Evolutionary conservation across 2,888 invertebrate genomes (phyloP).

Genomic region (Cantharis rufa): DNA sequence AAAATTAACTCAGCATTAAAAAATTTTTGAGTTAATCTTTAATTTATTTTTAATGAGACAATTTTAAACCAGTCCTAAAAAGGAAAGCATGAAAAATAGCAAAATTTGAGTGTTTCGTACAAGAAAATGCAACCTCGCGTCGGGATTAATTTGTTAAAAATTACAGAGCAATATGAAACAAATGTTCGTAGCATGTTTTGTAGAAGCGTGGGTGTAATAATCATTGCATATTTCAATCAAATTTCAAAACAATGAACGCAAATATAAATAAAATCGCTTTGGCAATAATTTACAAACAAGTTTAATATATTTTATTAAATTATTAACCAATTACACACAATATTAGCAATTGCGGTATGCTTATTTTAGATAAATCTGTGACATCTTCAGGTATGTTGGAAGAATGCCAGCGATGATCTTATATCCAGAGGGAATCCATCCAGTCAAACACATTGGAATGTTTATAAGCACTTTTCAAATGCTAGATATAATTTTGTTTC

Average conservation of each 20-base stretch:
- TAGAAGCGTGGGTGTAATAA: neutral
- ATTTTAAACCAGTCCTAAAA: neutral
- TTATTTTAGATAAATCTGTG: constrained; percentile 13
- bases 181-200: neutral
- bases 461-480: constrained; percentile 20
- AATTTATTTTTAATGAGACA: neutral
- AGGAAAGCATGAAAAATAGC: neutral
- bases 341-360: constrained; percentile 14
- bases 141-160: neutral
- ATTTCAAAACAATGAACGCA: neutral
- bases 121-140: neutral
- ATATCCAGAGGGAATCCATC: constrained; percentile 29
- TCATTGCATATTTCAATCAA: neutral
- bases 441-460: constrained; percentile 26
- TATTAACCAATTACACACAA: neutral
- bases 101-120: neutral
- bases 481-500: constrained; percentile 10
- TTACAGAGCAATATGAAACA: neutral
- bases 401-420: constrained; percentile 17
- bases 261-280: neutral
- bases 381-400: constrained; percentile 32
- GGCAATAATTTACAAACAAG: neutral
- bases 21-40: neutral
- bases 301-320: neutral
- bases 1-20: constrained; percentile 9